phyloP scores from a whole-genome alignment of 2,113 vertebrate species.

The Carassius carassius region DNA sequence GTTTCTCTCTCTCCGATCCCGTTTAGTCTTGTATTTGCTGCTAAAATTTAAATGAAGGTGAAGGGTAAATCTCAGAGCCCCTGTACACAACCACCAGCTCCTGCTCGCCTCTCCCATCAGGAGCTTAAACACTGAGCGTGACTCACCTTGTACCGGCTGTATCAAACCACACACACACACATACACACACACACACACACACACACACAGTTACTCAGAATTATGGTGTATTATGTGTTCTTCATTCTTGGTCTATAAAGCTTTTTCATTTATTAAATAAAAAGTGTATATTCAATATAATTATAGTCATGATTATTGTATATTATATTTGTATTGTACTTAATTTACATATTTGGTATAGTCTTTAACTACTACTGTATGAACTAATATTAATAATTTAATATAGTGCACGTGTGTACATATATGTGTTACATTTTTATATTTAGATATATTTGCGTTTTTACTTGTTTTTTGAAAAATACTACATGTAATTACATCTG shows the following conservation, averaged over 20 bases:
- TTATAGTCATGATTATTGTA: too few species aligned
- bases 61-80: conserved; percentile 32
- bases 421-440: too few species aligned
- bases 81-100: conserved; percentile 10
- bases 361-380: too few species aligned
- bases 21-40: conserved; percentile 1
- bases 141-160: conserved; percentile 3
- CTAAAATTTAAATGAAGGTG: conserved; percentile 17
- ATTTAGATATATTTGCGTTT: not conserved
- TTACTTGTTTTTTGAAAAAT: too few species aligned
- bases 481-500: too few species aligned
- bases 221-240: not conserved
- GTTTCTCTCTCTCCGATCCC: not conserved
- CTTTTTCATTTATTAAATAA: not conserved
- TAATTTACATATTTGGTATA: too few species aligned
- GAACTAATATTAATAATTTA: too few species aligned
- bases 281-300: too few species aligned
- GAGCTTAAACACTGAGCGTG: conserved; percentile 22
- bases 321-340: too few species aligned
- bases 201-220: not conserved
- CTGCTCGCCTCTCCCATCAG: not conserved
- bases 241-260: not conserved
- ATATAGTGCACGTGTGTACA: too few species aligned
- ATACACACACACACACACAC: too few species aligned
- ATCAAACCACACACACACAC: not conserved